Percentiles rank a stretch among this genome's conserved stretches.
Conservation (phyloP, 2,888 invertebrate genomes). For the Agonopterix alstromeriana region DNA sequence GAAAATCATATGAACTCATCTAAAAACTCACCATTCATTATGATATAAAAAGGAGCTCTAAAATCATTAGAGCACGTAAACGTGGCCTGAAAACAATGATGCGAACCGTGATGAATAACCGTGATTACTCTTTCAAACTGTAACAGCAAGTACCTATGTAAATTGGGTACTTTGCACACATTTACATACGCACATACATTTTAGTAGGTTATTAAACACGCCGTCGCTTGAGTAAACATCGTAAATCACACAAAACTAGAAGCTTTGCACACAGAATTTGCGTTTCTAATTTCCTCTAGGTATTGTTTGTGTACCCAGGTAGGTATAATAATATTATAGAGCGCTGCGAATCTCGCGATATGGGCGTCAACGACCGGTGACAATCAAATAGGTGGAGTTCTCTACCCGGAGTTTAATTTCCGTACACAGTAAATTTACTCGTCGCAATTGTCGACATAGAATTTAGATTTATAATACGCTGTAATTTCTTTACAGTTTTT, state of each 20-base stretch:
- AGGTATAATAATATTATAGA: constrained; percentile 6
- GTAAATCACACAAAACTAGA: constrained; percentile 62
- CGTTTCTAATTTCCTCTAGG: constrained; percentile 51
- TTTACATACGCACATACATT: constrained; percentile 44
- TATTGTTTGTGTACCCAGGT: constrained; percentile 12
- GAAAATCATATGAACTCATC: too few species aligned
- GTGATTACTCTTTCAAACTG: constrained; percentile 4
- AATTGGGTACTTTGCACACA: constrained; percentile 37
- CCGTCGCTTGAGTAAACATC: constrained; percentile 53
- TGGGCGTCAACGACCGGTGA: not conserved
- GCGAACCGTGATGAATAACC: not conserved
- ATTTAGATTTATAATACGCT: too few species aligned
- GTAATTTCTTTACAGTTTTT: too few species aligned
- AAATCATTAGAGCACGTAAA: too few species aligned
- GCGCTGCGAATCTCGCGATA: not conserved
- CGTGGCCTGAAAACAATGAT: not conserved
- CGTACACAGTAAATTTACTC: not conserved
- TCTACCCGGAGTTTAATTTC: constrained; percentile 4
- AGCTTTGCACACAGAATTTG: constrained; percentile 53
- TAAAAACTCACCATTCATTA: too few species aligned
- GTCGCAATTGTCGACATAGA: too few species aligned
- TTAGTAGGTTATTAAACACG: constrained; percentile 58
- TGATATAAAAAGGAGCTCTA: too few species aligned
- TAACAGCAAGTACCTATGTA: constrained; percentile 19
- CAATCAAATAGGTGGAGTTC: constrained; percentile 1